Base-by-base conservation (phyloP, 1,140 invertebrate genomes). In the Polypedilum vanderplanki region DNA sequence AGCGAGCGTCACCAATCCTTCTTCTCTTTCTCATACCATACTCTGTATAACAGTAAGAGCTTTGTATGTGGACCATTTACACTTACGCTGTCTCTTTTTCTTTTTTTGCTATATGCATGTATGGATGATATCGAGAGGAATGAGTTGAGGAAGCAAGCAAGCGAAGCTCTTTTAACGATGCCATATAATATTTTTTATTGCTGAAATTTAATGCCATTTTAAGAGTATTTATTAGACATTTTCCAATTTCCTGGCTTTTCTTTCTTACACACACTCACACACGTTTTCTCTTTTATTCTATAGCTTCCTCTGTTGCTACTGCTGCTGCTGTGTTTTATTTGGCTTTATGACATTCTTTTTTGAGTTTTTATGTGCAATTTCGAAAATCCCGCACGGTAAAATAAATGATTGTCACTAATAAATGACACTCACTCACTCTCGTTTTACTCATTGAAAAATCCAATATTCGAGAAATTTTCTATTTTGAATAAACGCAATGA, bases 161-260 rank as follows among this genome's bases (percentile, higher is more conserved):
- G 4, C 10, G n/a, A n/a, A 57, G 10, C 46, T 22, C 65, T 9
- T 22, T 8, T 70, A 70, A 70, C 65, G 65, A 70, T 70, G 65
- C 18, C 65, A 70, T 70, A 70, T 70, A 70, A 70, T 70, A 70
- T 70, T 70, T 67, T 70, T 70, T 70, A 70, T 70, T 70, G 65
- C 65, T 22, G n/a, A 22, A 70, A 70, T 70, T 70, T 70, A 70
- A 70, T 70, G 65, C 65, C 65, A 70, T 70, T 70, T 70, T 70
- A 70, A 70, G 65, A 20, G 65, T 70, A 70, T 70, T 70, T 70
- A 70, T 70, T 70, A 70, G 65, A 70, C 65, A 70, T 70, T 70
- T 70, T 70, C 65, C 65, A 70, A 70, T 70, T 70, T 70, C 65
- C 65, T 70, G 65, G 65, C 65, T 70, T 70, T 70, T 70, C 65